A percentile compares a stretch with the other conserved stretches of the same genome.
These are phyloP conservation scores for Blennius ocellaris DNA, from an alignment of 2,113 vertebrate genomes.

Conservation along the genomic window DNA sequence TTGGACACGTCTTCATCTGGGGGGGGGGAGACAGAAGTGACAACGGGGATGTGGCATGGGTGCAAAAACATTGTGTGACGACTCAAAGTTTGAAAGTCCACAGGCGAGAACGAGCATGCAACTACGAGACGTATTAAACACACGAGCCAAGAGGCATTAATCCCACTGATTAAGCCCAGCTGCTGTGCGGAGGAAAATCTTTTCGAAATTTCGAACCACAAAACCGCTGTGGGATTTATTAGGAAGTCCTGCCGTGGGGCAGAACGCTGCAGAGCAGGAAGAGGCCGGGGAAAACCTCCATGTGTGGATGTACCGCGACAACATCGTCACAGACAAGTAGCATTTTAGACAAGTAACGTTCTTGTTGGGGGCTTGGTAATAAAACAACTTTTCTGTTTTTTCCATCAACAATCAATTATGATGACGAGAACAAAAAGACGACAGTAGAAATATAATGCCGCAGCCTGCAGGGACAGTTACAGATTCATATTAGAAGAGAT, in stretches of 20 bases:
- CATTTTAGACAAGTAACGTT: no score
- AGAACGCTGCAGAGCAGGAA: constrained; percentile 29
- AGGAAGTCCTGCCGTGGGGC: constrained; percentile 41
- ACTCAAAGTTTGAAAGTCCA: not conserved
- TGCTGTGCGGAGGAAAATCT: constrained; percentile 35
- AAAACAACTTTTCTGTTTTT: no score
- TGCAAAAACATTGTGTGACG: no score
- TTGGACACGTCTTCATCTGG: constrained; percentile 97
- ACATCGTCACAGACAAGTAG: no score
- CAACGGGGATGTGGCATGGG: not conserved
- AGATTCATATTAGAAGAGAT: no score
- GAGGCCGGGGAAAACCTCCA: constrained; percentile 22
- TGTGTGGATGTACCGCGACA: constrained; percentile 15
- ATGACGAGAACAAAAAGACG: not conserved
- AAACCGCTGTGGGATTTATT: constrained; percentile 45
- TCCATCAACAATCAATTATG: no score
- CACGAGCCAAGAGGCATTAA: constrained; percentile 32
- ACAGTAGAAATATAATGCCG: constrained; percentile 3
- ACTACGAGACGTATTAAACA: constrained; percentile 18
- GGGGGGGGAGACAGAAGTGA: constrained; percentile 48
- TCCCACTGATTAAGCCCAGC: constrained; percentile 40
- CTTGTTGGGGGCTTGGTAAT: no score
- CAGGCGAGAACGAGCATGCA: not conserved
- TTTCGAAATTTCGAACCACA: constrained; percentile 37
- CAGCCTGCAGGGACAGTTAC: not conserved